Percentiles rank a stretch among this genome's conserved stretches.
These are phyloP conservation scores for Apocheima hispidaria DNA, from an alignment of 2,888 invertebrate genomes.

Conservation along the genomic window DNA sequence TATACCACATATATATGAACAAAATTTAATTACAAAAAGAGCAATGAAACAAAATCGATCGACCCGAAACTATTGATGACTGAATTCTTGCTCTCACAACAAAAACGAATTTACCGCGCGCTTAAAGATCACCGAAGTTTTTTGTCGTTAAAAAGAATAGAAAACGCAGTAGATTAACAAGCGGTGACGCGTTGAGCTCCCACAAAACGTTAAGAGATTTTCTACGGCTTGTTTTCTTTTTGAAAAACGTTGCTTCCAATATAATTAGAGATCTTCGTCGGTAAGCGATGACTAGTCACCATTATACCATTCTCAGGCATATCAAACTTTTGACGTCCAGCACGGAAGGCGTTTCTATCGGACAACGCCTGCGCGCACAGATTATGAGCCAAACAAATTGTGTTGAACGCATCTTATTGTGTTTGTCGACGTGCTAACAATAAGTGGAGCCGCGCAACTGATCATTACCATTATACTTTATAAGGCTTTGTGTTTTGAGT, in stretches of 20 bases:
- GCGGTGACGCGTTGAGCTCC: slow-evolving; percentile 67
- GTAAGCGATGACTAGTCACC: slow-evolving; percentile 79
- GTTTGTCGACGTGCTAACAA: slow-evolving; percentile 81
- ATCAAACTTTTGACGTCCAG: slow-evolving; percentile 66
- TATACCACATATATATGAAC: slow-evolving; percentile 44
- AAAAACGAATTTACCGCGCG: slow-evolving; percentile 75
- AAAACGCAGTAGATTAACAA: slow-evolving; percentile 66
- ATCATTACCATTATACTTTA: slow-evolving; percentile 84
- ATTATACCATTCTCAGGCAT: slow-evolving; percentile 70
- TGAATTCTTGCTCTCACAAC: slow-evolving; percentile 63
- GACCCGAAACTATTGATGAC: slow-evolving; percentile 53
- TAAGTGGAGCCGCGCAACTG: slow-evolving; percentile 78
- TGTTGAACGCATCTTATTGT: slow-evolving; percentile 79
- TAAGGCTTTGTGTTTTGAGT: slow-evolving; percentile 86
- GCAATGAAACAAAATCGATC: slow-evolving; percentile 56
- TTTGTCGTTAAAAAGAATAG: slow-evolving; percentile 68
- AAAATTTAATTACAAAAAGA: slow-evolving; percentile 59
- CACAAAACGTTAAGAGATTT: slow-evolving; percentile 79
- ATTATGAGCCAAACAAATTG: slow-evolving; percentile 81
- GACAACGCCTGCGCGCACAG: slow-evolving; percentile 68
- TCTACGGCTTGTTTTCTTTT: slow-evolving; percentile 79
- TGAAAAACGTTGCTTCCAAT: slow-evolving; percentile 68
- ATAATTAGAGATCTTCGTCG: slow-evolving; percentile 76
- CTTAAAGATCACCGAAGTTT: slow-evolving; percentile 75
- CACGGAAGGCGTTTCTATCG: slow-evolving; percentile 66